Evolutionary conservation across 2,888 invertebrate genomes (phyloP).

Genomic region (Euclidia mi): DNA sequence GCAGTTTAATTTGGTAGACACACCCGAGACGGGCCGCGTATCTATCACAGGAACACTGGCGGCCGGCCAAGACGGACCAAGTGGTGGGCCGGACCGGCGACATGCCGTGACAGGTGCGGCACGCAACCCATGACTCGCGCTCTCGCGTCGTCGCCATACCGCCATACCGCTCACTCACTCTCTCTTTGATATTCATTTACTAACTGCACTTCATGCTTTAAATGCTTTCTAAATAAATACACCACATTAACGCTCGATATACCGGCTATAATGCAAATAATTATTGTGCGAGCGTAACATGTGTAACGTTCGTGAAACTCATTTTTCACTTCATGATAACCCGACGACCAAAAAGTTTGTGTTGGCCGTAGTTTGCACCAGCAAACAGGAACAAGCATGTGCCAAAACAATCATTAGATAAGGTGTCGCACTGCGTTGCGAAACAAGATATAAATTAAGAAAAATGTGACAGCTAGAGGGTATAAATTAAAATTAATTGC

Average conservation of each 20-base stretch:
- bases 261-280: conserved; percentile 47
- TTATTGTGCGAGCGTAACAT: conserved; percentile 35
- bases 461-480: conserved; percentile 76
- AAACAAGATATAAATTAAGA: conserved; percentile 76
- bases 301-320: conserved; percentile 36
- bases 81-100: conserved; percentile 87
- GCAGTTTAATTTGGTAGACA: conserved; percentile 89
- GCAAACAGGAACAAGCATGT: conserved; percentile 69
- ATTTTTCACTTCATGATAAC: conserved; percentile 34
- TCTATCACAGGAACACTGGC: conserved; percentile 87
- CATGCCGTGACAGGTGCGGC: conserved; percentile 87
- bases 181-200: conserved; percentile 73
- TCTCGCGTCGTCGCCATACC: too few relatives aligned
- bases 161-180: conserved; percentile 68
- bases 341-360: conserved; percentile 56
- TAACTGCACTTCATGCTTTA: conserved; percentile 59
- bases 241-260: conserved; percentile 46
- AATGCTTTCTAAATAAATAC: conserved; percentile 61
- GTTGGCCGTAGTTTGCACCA: conserved; percentile 61
- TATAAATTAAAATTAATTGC: conserved; percentile 81
- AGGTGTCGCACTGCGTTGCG: conserved; percentile 72
- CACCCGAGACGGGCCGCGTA: conserved; percentile 84
- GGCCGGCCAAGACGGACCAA: conserved; percentile 83
- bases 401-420: conserved; percentile 76
- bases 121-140: conserved; percentile 86